A percentile compares a stretch with the other conserved stretches of the same genome.
Conservation (phyloP, 2,113 vertebrate species). For the Tachycineta bicolor region DNA sequence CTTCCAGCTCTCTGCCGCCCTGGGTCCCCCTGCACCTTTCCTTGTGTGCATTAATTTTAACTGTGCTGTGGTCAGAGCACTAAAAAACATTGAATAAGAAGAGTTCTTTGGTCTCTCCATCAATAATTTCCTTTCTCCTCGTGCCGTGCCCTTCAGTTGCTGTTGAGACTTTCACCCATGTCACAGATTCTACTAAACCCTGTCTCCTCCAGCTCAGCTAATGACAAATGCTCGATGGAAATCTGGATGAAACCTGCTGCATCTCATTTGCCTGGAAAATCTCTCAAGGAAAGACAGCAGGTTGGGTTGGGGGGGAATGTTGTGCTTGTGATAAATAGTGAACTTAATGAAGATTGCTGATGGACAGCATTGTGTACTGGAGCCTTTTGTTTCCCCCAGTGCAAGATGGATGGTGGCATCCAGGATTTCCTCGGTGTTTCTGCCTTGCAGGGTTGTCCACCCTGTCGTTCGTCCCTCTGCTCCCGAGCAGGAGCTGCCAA, state of each 20-base stretch:
- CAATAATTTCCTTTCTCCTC: background rate
- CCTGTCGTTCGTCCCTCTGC: background rate
- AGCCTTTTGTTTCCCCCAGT: slow-evolving; percentile 34
- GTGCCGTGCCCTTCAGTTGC: background rate
- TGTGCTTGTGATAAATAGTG: slow-evolving; percentile 48
- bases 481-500: slow-evolving; percentile 28
- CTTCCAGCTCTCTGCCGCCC: background rate
- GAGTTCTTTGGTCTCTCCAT: background rate
- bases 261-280: slow-evolving; percentile 60
- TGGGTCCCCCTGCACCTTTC: background rate
- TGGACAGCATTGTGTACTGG: background rate
- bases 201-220: slow-evolving; percentile 28
- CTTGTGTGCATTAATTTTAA: background rate
- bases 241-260: slow-evolving; percentile 63
- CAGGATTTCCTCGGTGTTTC: background rate
- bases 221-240: slow-evolving; percentile 55
- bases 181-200: slow-evolving; percentile 6
- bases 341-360: slow-evolving; percentile 46
- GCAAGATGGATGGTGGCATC: background rate
- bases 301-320: background rate
- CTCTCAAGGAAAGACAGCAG: slow-evolving; percentile 37
- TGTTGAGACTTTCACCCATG: background rate
- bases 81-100: background rate
- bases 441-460: background rate
- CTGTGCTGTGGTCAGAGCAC: background rate